Conservation (phyloP, 1,140 invertebrate genomes). For the Coptotermes formosanus region DNA sequence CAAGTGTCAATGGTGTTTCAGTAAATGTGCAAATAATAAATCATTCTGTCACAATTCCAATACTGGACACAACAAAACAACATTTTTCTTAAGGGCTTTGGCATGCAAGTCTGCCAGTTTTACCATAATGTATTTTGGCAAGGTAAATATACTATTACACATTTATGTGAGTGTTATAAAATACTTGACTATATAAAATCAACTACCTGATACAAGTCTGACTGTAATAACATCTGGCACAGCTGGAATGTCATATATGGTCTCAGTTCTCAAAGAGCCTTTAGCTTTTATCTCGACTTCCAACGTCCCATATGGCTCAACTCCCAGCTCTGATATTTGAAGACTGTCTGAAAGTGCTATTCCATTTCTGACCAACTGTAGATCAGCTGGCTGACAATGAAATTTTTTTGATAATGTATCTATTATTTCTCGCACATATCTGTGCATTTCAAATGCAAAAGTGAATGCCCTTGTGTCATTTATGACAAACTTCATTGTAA, state of each 20-base stretch:
- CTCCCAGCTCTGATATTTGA: not conserved
- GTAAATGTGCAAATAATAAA: no score
- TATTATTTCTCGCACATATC: not conserved
- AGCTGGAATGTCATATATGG: not conserved
- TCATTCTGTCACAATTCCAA: no score
- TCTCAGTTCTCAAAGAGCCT: slow-evolving; percentile 1
- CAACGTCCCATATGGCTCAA: not conserved
- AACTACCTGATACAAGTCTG: not conserved
- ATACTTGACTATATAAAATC: not conserved
- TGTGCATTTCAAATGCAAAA: not conserved
- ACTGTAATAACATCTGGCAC: slow-evolving; percentile 4
- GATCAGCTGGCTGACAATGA: not conserved
- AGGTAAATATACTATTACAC: no score
- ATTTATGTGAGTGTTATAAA: no score
- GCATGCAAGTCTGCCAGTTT: no score
- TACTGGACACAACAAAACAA: no score
- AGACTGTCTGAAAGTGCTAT: not conserved
- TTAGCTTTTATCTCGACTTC: not conserved
- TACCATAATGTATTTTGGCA: no score
- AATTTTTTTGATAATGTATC: not conserved
- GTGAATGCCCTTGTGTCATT: not conserved
- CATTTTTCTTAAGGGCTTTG: no score
- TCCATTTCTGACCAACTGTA: not conserved
- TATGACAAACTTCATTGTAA: not conserved
- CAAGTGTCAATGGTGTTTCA: no score